phyloP scores from a whole-genome alignment of 1,140 invertebrate genomes.

The Sarcophaga bullata region DNA sequence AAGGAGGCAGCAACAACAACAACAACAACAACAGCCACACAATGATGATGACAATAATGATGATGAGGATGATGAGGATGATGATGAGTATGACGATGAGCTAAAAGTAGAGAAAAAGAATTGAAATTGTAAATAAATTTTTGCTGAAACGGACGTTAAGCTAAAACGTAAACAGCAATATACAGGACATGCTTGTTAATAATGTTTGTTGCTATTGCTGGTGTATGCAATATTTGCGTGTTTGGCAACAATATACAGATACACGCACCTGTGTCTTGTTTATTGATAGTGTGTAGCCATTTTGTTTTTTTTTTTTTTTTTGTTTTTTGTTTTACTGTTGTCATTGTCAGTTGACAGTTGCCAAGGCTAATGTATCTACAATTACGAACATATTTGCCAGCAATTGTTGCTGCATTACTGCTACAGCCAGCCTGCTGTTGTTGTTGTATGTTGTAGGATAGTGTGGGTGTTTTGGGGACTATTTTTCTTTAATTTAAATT shows the following conservation, averaged over 20 bases:
- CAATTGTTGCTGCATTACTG: neutral
- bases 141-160: conserved; percentile 15
- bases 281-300: too few relatives aligned
- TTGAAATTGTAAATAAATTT: neutral
- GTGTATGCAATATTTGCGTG: conserved; percentile 19
- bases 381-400: neutral
- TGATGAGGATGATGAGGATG: too few relatives aligned
- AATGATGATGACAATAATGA: too few relatives aligned
- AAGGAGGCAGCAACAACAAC: neutral
- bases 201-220: neutral
- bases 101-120: neutral
- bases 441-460: neutral
- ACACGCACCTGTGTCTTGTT: neutral
- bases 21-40: neutral
- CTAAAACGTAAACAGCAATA: neutral
- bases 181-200: conserved; percentile 11
- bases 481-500: conserved; percentile 43
- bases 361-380: conserved; percentile 10
- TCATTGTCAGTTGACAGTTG: neutral
- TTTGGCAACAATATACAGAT: conserved; percentile 7
- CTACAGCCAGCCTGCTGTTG: neutral
- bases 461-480: conserved; percentile 3
- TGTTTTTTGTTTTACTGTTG: too few relatives aligned
- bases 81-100: neutral
- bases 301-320: too few relatives aligned